Evolutionary conservation across 1,140 invertebrate genomes (phyloP).

Genomic region (Eupeodes corollae): DNA sequence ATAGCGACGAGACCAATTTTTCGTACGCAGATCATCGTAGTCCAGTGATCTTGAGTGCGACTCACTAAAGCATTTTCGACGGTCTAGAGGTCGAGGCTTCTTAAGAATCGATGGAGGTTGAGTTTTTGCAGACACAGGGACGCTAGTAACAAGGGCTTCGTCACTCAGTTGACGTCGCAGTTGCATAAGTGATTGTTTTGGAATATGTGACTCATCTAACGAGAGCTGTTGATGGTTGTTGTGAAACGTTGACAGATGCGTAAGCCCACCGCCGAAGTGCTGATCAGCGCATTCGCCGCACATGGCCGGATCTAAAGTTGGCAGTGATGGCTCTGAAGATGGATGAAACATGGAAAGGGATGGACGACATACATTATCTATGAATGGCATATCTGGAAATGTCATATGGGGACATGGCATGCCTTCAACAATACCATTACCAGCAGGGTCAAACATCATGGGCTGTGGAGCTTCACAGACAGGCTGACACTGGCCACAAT

Average conservation of each 20-base stretch:
- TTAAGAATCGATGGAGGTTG: slow-evolving; percentile 32
- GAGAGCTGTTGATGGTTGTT: slow-evolving; percentile 14
- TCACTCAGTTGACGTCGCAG: slow-evolving; percentile 29
- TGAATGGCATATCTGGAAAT: not conserved
- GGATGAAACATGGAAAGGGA: slow-evolving; percentile 26
- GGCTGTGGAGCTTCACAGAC: too few relatives aligned
- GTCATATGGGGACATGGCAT: too few relatives aligned
- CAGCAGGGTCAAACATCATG: too few relatives aligned
- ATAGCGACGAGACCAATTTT: slow-evolving; percentile 30
- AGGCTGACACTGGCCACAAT: slow-evolving; percentile 24
- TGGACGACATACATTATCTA: slow-evolving; percentile 14
- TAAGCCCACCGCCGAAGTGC: slow-evolving; percentile 27
- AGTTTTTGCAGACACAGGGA: slow-evolving; percentile 26
- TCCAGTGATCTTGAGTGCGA: slow-evolving; percentile 31
- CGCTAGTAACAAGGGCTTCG: slow-evolving; percentile 26
- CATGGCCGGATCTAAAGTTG: slow-evolving; percentile 29
- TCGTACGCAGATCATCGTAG: slow-evolving; percentile 32
- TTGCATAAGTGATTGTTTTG: slow-evolving; percentile 28
- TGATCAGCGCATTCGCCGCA: slow-evolving; percentile 35
- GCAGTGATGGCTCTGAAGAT: slow-evolving; percentile 21
- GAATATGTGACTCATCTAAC: slow-evolving; percentile 24
- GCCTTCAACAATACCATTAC: too few relatives aligned
- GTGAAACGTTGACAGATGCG: slow-evolving; percentile 11
- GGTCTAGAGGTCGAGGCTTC: slow-evolving; percentile 25
- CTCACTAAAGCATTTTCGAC: slow-evolving; percentile 25